Percentiles rank a stretch among this genome's conserved stretches.
Evolutionary conservation across 2,888 invertebrate species (phyloP).

Genomic region (Gibbula magus): DNA sequence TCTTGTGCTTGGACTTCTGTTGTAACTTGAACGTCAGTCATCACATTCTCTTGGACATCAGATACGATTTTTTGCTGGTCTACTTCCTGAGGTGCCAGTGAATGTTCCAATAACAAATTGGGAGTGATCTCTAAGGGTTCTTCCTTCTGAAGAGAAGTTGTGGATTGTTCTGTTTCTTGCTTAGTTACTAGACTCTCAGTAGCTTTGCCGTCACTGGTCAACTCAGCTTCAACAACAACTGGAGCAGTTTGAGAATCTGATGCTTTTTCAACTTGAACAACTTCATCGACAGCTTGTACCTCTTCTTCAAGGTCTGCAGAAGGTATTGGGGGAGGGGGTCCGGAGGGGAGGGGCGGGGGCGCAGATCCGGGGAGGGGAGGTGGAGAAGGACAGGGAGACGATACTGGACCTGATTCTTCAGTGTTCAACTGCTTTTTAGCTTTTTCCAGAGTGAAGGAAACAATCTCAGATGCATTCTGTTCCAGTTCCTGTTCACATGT

Average conservation of each 20-base stretch:
- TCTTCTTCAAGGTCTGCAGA: constrained; percentile 21
- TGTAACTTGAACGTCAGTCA: constrained; percentile 30
- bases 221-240: too few relatives aligned
- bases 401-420: neutral
- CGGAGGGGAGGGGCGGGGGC: constrained; percentile 21
- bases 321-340: constrained; percentile 2
- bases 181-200: too few relatives aligned
- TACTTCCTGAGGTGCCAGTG: too few relatives aligned
- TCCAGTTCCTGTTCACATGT: neutral
- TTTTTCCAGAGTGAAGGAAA: neutral
- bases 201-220: too few relatives aligned
- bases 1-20: constrained; percentile 33
- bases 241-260: too few relatives aligned
- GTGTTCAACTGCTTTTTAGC: neutral
- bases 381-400: constrained; percentile 18
- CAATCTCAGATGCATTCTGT: neutral
- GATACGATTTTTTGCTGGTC: too few relatives aligned
- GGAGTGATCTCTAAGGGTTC: too few relatives aligned
- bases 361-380: constrained; percentile 28
- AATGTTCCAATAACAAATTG: too few relatives aligned
- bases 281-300: neutral
- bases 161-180: too few relatives aligned
- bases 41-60: constrained; percentile 12
- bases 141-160: too few relatives aligned
- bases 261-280: too few relatives aligned